phyloP scores from a whole-genome alignment of 1,140 invertebrate species.

The Teleogryllus occipitalis region DNA sequence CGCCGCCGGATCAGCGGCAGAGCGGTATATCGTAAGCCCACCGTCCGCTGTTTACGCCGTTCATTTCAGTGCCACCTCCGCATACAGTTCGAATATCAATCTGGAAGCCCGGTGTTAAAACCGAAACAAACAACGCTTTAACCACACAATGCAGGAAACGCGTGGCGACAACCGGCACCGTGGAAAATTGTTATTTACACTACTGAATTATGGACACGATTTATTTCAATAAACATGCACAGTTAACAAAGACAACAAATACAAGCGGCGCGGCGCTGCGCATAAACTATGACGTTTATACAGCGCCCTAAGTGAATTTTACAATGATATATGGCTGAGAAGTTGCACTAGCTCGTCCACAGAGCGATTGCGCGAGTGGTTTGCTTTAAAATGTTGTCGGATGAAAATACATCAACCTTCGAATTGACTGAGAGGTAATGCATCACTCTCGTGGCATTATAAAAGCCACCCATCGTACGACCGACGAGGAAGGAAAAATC shows the following conservation, averaged over 20 bases:
- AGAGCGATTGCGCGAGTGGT: not conserved
- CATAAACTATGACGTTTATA: not conserved
- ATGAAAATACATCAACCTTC: not conserved
- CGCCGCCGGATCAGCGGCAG: not conserved
- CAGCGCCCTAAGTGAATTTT: not conserved
- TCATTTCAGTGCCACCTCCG: not conserved
- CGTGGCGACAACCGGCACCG: not conserved
- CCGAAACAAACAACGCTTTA: not conserved
- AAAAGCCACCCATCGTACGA: not conserved
- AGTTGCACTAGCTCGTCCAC: not conserved
- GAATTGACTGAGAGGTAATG: not conserved
- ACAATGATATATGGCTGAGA: not conserved
- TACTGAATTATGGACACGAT: not conserved
- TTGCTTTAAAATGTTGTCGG: not conserved
- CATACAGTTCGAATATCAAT: not conserved
- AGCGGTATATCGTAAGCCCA: not conserved
- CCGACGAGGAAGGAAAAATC: not conserved
- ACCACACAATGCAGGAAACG: not conserved
- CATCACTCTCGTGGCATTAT: not conserved
- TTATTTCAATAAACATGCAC: not conserved
- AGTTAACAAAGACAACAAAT: not conserved
- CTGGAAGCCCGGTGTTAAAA: not conserved
- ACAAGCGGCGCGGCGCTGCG: not conserved
- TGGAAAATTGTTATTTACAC: conserved; percentile 1
- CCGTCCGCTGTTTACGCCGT: not conserved